A percentile compares a stretch with the other conserved stretches of the same genome.
phyloP scores from a whole-genome alignment of 2,113 vertebrate species.

The Gadus chalcogrammus region DNA sequence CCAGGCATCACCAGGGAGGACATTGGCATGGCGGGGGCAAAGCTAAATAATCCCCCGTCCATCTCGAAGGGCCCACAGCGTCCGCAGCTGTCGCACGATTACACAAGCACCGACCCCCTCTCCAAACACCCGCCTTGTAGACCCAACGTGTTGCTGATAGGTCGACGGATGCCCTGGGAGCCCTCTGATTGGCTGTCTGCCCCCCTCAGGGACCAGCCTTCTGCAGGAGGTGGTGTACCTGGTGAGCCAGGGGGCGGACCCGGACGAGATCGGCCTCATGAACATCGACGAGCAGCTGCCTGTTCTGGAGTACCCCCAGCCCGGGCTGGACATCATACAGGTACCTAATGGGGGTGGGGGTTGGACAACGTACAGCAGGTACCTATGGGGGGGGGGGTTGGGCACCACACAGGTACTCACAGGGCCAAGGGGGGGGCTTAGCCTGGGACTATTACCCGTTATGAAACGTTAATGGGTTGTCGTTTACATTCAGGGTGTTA shows the following conservation, averaged over 20 bases:
- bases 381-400: background rate
- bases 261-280: constrained; percentile 96
- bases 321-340: constrained; percentile 97
- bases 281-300: constrained; percentile 98
- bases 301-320: constrained; percentile 94
- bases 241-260: constrained; percentile 96
- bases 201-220: constrained; percentile 85
- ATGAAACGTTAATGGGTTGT: no score
- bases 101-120: no score
- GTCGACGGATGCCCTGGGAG: no score
- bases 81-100: no score
- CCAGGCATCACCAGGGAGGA: background rate
- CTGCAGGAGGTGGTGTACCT: constrained; percentile 96
- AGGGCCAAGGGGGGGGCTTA: background rate
- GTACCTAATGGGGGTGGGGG: constrained; percentile 58
- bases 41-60: no score
- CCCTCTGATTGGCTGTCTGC: constrained; percentile 16
- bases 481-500: no score
- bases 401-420: constrained; percentile 75
- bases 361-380: background rate
- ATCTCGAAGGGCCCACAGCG: no score
- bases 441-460: no score
- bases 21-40: background rate
- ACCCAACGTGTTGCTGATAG: no score
- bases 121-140: no score